Percentiles rank a stretch among this genome's conserved stretches.
phyloP scores from a whole-genome alignment of 2,113 vertebrate species.

The Galemys pyrenaicus region DNA sequence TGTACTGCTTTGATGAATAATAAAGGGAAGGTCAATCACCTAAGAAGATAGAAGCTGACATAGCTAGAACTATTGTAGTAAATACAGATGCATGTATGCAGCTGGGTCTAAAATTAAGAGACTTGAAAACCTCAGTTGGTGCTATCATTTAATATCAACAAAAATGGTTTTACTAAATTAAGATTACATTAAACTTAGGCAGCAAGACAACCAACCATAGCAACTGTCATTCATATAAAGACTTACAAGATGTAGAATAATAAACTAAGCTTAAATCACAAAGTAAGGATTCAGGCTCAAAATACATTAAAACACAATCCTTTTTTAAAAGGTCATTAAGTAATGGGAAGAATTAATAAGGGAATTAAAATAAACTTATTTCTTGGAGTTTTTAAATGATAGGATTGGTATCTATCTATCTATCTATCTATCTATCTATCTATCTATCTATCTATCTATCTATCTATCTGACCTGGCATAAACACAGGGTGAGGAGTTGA shows the following conservation, averaged over 20 bases:
- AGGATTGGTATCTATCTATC: background rate
- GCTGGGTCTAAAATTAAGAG: background rate
- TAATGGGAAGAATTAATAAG: conserved; percentile 42
- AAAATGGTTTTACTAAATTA: background rate
- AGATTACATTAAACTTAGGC: background rate
- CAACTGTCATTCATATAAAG: background rate
- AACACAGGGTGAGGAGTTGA: background rate
- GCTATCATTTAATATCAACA: background rate
- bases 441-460: too few species aligned
- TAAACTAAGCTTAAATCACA: conserved; percentile 37
- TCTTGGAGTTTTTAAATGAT: background rate
- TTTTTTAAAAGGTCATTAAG: conserved; percentile 37
- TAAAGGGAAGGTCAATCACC: background rate
- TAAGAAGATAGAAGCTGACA: background rate
- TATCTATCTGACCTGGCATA: background rate
- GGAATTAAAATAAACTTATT: background rate
- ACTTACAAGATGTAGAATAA: background rate
- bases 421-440: too few species aligned
- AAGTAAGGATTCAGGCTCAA: background rate
- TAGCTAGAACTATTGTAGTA: background rate
- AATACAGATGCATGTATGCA: background rate
- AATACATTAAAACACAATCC: conserved; percentile 34
- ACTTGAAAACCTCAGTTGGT: background rate
- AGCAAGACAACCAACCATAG: background rate
- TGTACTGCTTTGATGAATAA: conserved; percentile 37